phyloP scores from a whole-genome alignment of 2,113 vertebrate genomes.

The Ovibos moschatus region DNA sequence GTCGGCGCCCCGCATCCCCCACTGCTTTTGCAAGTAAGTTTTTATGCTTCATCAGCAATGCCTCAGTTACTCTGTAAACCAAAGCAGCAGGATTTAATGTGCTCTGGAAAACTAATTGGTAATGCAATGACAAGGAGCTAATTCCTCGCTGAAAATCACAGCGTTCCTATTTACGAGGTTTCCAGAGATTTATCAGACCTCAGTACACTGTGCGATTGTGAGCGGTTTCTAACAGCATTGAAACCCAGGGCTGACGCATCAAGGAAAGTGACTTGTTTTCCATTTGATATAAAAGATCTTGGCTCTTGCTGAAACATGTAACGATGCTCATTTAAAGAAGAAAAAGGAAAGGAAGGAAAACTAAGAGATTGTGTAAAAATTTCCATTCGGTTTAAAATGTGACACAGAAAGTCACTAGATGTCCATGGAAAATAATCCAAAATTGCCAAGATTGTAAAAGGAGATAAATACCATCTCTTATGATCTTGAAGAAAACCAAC shows the following conservation, averaged over 20 bases:
- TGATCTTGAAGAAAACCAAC: not conserved
- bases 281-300: constrained; percentile 69
- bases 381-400: constrained; percentile 34
- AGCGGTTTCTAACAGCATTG: constrained; percentile 76
- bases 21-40: constrained; percentile 96
- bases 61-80: constrained; percentile 92
- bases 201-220: constrained; percentile 84
- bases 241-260: constrained; percentile 69
- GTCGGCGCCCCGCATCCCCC: constrained; percentile 86
- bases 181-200: constrained; percentile 86
- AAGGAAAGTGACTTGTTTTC: constrained; percentile 77
- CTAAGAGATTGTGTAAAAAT: constrained; percentile 36
- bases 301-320: constrained; percentile 68
- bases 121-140: constrained; percentile 92
- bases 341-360: constrained; percentile 36
- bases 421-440: constrained; percentile 30
- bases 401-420: constrained; percentile 32
- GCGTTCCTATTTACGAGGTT: constrained; percentile 87
- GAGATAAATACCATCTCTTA: not conserved
- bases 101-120: constrained; percentile 94
- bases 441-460: not conserved
- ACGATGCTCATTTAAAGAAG: constrained; percentile 70
- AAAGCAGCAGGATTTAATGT: constrained; percentile 93
- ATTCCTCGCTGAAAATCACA: constrained; percentile 91
- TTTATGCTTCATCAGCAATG: constrained; percentile 96